These are phyloP conservation scores for Brachionus manjavacas DNA, from an alignment of 1,140 invertebrate genomes.

Conservation along the genomic window DNA sequence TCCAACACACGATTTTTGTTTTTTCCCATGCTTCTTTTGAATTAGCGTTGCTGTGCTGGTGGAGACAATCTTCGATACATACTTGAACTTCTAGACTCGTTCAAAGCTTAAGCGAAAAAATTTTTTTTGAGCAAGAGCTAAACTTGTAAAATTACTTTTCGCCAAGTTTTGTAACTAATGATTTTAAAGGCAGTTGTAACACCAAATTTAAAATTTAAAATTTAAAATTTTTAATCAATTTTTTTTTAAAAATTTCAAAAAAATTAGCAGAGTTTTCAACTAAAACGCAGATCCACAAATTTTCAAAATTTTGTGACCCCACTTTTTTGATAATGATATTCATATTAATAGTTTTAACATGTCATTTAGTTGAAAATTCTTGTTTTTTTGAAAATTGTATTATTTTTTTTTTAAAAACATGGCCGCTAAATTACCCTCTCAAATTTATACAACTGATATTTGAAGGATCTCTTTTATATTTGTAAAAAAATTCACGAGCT, in stretches of 20 bases:
- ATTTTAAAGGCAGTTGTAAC: neutral
- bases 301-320: neutral
- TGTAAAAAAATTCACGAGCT: neutral
- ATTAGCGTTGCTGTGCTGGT: neutral
- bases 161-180: neutral
- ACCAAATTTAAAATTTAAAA: neutral
- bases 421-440: neutral
- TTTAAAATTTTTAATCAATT: neutral
- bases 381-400: neutral
- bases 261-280: neutral
- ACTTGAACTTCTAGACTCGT: neutral
- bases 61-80: neutral
- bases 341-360: neutral
- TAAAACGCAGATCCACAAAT: neutral
- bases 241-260: neutral
- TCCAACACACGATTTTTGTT: neutral
- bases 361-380: neutral
- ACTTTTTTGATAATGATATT: neutral
- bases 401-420: neutral
- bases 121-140: neutral
- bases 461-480: neutral
- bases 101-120: neutral
- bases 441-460: neutral
- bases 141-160: neutral
- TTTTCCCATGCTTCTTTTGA: neutral